phyloP scores from a whole-genome alignment of 92 coral and sea anemone species.

The Micromussa lordhowensis region DNA sequence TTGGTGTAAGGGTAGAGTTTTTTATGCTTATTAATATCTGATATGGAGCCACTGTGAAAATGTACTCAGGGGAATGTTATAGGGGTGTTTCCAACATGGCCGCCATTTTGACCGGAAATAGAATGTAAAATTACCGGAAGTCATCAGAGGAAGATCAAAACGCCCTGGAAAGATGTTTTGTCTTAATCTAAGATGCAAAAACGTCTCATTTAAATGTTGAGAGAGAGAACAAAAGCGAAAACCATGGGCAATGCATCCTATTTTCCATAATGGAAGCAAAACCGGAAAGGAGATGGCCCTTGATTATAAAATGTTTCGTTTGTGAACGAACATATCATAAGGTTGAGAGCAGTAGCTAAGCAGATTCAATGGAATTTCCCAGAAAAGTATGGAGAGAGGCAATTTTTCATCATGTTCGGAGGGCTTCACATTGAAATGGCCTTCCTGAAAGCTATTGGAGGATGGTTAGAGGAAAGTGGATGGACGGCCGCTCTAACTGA shows the following conservation, averaged over 20 bases:
- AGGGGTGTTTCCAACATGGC: constrained; percentile 15
- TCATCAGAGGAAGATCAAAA: background rate
- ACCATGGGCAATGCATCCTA: constrained; percentile 24
- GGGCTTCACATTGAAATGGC: no score
- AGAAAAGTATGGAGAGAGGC: no score
- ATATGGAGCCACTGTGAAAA: constrained; percentile 24
- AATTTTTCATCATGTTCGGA: no score
- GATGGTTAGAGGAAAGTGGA: no score
- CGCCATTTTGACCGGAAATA: constrained; percentile 21
- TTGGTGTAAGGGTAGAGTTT: constrained; percentile 15
- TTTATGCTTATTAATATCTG: constrained; percentile 9
- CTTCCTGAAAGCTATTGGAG: no score
- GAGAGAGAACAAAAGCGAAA: constrained; percentile 25
- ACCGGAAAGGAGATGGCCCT: no score
- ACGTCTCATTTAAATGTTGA: constrained; percentile 27
- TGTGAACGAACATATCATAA: no score
- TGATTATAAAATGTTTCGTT: no score
- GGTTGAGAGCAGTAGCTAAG: no score
- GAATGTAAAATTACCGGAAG: background rate
- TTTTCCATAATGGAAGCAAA: no score
- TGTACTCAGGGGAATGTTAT: background rate
- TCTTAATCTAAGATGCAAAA: background rate
- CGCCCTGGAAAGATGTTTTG: background rate
- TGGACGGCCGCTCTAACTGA: no score
- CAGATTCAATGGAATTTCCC: no score